Percentiles rank a stretch among this genome's conserved stretches.
Evolutionary conservation across 2,888 invertebrate species (phyloP).

Genomic region (Doris montereyensis): DNA sequence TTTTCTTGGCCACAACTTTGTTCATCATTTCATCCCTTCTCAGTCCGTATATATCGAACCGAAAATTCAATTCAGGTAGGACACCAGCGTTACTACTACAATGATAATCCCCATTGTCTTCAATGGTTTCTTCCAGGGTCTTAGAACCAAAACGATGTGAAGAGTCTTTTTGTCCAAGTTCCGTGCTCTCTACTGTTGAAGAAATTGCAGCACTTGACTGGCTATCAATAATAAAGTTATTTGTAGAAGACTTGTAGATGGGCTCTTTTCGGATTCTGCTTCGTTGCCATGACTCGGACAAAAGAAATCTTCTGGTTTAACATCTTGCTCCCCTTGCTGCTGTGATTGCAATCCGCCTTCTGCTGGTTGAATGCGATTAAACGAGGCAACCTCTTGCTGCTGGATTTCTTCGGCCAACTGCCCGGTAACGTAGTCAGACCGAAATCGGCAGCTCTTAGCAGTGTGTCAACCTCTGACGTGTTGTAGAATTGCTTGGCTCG

Average conservation of each 20-base stretch:
- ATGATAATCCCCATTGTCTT: background rate
- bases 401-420: background rate
- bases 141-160: too few relatives aligned
- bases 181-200: too few relatives aligned
- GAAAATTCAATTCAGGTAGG: constrained; percentile 29
- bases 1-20: constrained; percentile 45
- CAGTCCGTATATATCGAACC: constrained; percentile 51
- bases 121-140: too few relatives aligned
- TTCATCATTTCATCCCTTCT: constrained; percentile 46
- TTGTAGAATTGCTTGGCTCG: constrained; percentile 46
- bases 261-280: too few relatives aligned
- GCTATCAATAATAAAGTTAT: too few relatives aligned
- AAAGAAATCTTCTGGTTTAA: too few relatives aligned
- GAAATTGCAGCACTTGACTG: too few relatives aligned
- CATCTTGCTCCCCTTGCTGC: too few relatives aligned
- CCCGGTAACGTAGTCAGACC: background rate
- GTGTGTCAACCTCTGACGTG: constrained; percentile 45
- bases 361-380: background rate
- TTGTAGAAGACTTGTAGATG: too few relatives aligned
- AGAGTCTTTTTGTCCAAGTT: too few relatives aligned
- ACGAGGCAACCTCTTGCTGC: background rate
- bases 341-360: too few relatives aligned
- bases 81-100: background rate
- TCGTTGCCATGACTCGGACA: too few relatives aligned
- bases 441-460: constrained; percentile 52